phyloP scores from a whole-genome alignment of 2,113 vertebrate genomes.

The human (Homo sapiens) region GRCh38 chr2:218092001-218092500 shows the following conservation, averaged over 20 bases:
- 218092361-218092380: not conserved
- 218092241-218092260: not conserved
- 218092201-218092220: not conserved
- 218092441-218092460: not conserved
- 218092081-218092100: not conserved
- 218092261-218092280: not conserved
- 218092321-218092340: not conserved
- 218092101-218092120: too few species aligned
- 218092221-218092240: not conserved
- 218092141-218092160: not conserved
- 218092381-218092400: not conserved
- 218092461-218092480: not conserved
- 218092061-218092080: constrained; percentile 50
- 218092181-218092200: not conserved
- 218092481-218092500: not conserved
- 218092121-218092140: not conserved
- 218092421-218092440: not conserved
- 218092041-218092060: constrained; percentile 46
- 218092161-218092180: not conserved
- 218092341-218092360: not conserved
- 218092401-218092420: not conserved
- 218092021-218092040: constrained; percentile 66
- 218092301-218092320: too few species aligned
- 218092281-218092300: not conserved
- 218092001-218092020: constrained; percentile 2